Conservation (phyloP, 2,797 vertebrate species). For the Threskiornis aethiopicus region DNA sequence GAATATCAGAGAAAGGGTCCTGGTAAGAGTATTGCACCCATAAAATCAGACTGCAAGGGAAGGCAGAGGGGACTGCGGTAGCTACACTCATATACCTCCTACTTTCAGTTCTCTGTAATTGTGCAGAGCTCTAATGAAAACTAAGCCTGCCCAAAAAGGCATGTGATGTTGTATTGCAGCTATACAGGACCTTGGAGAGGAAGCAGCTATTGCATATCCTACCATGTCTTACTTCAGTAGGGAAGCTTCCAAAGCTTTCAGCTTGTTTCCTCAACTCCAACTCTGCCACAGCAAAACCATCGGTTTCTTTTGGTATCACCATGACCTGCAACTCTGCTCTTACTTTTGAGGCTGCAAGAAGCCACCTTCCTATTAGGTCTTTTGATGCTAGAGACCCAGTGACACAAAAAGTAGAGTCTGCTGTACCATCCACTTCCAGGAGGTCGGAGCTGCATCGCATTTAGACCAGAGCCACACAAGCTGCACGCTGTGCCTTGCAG, state of each 20-base stretch:
- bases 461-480: neutral
- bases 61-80: neutral
- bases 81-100: neutral
- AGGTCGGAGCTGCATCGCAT: neutral
- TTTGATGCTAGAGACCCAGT: neutral
- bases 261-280: neutral
- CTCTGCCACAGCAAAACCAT: neutral
- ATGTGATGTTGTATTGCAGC: slow-evolving; percentile 22
- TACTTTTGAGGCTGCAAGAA: neutral
- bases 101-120: neutral
- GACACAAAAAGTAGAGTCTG: neutral
- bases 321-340: neutral
- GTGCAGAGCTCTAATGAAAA: neutral
- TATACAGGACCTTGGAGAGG: neutral
- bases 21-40: neutral
- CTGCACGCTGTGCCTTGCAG: neutral
- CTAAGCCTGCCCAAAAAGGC: neutral
- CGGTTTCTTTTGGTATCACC: neutral
- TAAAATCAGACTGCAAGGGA: neutral
- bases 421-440: neutral
- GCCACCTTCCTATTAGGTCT: neutral
- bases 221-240: neutral
- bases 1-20: neutral
- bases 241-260: neutral
- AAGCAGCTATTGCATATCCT: neutral